Evolutionary conservation across 2,888 invertebrate genomes (phyloP), one percentile per base, ranked within the genome.

Genomic region (Gortyna flavago): DNA sequence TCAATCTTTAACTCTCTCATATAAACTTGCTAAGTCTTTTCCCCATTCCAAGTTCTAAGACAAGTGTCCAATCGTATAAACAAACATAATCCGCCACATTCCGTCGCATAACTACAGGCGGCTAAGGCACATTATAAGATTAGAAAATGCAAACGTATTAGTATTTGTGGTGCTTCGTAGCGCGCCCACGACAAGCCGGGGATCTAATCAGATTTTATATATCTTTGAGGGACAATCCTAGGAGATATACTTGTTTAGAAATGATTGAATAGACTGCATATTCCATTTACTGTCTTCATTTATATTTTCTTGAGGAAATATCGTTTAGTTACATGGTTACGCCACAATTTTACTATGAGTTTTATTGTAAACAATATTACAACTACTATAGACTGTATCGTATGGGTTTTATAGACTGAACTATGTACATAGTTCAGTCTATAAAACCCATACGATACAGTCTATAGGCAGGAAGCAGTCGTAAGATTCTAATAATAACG

Each of bases 101-200:
- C 54, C 65, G 21, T 73, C 70, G 57, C 72, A 72, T 72, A 72
- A 75, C 68, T 83, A 78, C 75, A 88, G 79, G 81, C 90, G 92
- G 94, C 93, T 95, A 95, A 96, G 96, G 95, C 92, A 94, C 94
- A 84, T 96, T 96, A 96, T 95, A 96, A 96, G 96, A 96, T 96
- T 96, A 96, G 96, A 95, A 88, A 91, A 93, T 96, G 95, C 95
- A 94, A 96, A 95, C 91, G 95, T 96, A 96, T 96, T 95, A 95
- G 92, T 93, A 92, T 93, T 95, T 96, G 95, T 95, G 92, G 96
- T 94, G 96, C 96, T 96, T 96, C 96, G 79, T 90, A 80, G 90
- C 89, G 91, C 92, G 93, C 93, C 93, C 92, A 93, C 93, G 92
- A 91, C 87, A 83, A 86, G 87, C 87, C 81, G 81, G 91, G 41